Evolutionary conservation across 2,888 invertebrate genomes (phyloP), one percentile per base, ranked within the genome.

Genomic region (Agrotis puta): DNA sequence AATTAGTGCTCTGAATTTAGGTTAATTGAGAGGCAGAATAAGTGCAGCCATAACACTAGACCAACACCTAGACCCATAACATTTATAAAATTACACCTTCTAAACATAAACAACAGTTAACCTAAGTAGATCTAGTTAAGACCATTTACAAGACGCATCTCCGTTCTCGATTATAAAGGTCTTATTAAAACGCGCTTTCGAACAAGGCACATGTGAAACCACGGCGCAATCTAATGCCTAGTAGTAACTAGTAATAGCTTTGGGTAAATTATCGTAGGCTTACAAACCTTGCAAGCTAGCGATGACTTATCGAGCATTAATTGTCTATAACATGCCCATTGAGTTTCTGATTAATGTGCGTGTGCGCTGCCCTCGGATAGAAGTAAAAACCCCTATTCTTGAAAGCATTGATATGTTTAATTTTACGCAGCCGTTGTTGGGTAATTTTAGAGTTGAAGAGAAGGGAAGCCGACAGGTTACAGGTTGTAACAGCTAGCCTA

Each of bases 221-320:
- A 71, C 76, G 74, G 80, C 77, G 81, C 78, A 78, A 83, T 80
- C 76, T 33, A 71, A 76, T 65, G 58, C 53, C 62, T 67, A 66
- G 56, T 67, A 75, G 64, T 83, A 78, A 78, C 48, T 84, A 85
- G 79, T 76, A 83, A 82, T 64, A 73, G 51, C 51, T 20, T 6
- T 80, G 84, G 82, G 85, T 89, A 89, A 90, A 89, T 91, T 90
- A 90, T 90, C 72, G 80, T 67, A 48, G 66, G 70, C 82, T 78
- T 58, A 74, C 74, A 80, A 81, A 81, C 72, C 82, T 78, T 58
- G 76, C 74, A 80, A 81, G 82, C 77, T 74, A 73, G 79, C 86
- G 86, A 89, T 89, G 90, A 92, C 85, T 91, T 90, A 91, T 90
- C 79, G 89, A 81, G 81, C 91, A 91, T 92, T 92, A 91, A 92